Evolutionary conservation across 2,797 vertebrate genomes (phyloP), one percentile per base, ranked within the genome.

Genomic region (Enteromius mattozi): DNA sequence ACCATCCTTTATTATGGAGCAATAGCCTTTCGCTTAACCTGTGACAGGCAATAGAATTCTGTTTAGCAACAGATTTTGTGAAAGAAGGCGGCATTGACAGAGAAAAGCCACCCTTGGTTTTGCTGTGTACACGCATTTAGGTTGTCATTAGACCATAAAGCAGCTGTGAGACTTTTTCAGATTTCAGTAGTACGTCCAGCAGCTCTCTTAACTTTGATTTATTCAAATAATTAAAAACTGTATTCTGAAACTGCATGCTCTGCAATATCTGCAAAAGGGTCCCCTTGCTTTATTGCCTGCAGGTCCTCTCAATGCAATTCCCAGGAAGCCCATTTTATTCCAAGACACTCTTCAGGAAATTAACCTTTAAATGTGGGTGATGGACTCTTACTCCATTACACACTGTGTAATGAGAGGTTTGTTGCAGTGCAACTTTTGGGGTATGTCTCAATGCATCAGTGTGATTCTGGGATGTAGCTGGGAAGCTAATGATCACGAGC

Each of bases 1-100:
- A 89, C 92, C 82, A 85, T 90, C 92, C 89, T 91, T 93, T 88
- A 93, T 93, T 94, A 92, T 83, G 70, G 83, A 86, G 88, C 90
- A 89, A 91, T 91, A 70, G 68, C 88, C 89, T 72, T 83, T 56
- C 59, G 81, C 88, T 88, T 90, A 84, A 84, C 88, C 72, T 86
- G 51, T 86, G 88, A 91, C 88, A 85, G 88, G 90, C 84, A 83
- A 87, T 91, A 86, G 89, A 61, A 89, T 89, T 87, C 70, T 89
- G 81, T 90, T 91, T 90, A 84, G 88, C 51, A 72, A 17, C 13
- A 68, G 71, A 71, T 87, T 81, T 81, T 66, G 37, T 69, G 5
- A 24, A 85, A 82, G 63, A 66, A 74, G 70, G 84, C 89, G 85
- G 88, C 79, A 78, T 65, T 56, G 14, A 87, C 82, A n/a, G 88